A percentile compares a stretch with the other conserved stretches of the same genome.
These are phyloP conservation scores for Phycodurus eques DNA, from an alignment of 2,113 vertebrate species.

Conservation along the genomic window DNA sequence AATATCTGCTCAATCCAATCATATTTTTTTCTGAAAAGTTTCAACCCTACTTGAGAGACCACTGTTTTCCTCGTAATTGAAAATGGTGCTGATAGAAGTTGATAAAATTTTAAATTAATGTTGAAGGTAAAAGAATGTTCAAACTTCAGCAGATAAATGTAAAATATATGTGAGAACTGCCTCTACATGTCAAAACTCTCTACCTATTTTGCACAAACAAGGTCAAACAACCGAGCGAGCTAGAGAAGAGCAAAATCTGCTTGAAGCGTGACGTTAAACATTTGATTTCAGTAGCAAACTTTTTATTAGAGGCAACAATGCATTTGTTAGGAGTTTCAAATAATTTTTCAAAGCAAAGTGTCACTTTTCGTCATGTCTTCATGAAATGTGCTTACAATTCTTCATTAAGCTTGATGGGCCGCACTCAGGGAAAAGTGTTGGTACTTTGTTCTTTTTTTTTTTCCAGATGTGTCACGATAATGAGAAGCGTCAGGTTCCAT, in stretches of 20 bases:
- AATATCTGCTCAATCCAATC: background rate
- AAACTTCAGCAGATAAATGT: background rate
- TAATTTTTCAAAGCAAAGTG: conserved; percentile 40
- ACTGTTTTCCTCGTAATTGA: background rate
- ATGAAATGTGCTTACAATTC: conserved; percentile 32
- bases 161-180: background rate
- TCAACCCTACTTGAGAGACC: background rate
- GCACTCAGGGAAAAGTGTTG: conserved; percentile 47
- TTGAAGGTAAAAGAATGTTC: background rate
- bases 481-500: conserved; percentile 65
- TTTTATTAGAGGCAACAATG: conserved; percentile 37
- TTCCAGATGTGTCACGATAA: conserved; percentile 52
- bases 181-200: background rate
- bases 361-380: conserved; percentile 43
- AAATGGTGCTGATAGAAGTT: background rate
- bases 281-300: conserved; percentile 21
- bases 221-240: background rate
- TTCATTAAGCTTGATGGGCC: conserved; percentile 32
- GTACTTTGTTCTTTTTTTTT: conserved; percentile 56
- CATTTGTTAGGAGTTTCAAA: conserved; percentile 45
- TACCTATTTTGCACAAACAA: background rate
- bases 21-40: background rate
- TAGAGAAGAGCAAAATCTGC: background rate
- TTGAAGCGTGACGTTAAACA: background rate
- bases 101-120: background rate